Evolutionary conservation across 2,888 invertebrate genomes (phyloP), one percentile per base, ranked within the genome.

Genomic region (Pollenia griseotomentosa): DNA sequence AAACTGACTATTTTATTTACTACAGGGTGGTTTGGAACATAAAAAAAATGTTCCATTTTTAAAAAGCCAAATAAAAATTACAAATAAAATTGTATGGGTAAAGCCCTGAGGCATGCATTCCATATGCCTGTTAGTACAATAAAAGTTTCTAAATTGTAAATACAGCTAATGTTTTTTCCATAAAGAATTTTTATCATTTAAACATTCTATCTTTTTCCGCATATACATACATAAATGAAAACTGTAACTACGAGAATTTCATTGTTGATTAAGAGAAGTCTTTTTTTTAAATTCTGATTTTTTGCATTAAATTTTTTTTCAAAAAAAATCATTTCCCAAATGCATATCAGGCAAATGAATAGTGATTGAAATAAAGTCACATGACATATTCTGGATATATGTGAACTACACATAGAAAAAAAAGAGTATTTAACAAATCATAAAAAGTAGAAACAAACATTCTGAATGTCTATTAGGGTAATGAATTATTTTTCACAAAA

Each of bases 301-400:
- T 42, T 19, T 16, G 9, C 42, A 23, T 71, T 40, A 19, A 33
- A 33, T 33, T 33, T 33, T 40, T 48, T 11, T 44, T 9, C 10
- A 14, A 75, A 68, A 51, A 61, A 73, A 83, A 65, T 70, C 55
- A 82, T 83, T 86, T 86, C 83, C 83, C 86, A 55, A 83, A 63
- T 40, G 83, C 61, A 83, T 75, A 75, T 75, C 86, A 79, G 63
- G 75, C 86, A 83, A 86, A 86, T 75, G 65, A 79, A 86, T 70
- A 74, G 57, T 75, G 74, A 86, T 82, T 83, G 86, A 86, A 83
- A 86, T 78, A 73, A 82, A 79, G 83, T 82, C 86, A 75, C 68
- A 82, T 79, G 66, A 48, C 40, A 82, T 78, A 61, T 53, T 61
- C 12, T 55, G 51, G 42, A 57, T 73, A 73, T 70, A 83, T n/a